phyloP scores from a whole-genome alignment of 2,888 invertebrate species.

The Philhelius pedissequus region DNA sequence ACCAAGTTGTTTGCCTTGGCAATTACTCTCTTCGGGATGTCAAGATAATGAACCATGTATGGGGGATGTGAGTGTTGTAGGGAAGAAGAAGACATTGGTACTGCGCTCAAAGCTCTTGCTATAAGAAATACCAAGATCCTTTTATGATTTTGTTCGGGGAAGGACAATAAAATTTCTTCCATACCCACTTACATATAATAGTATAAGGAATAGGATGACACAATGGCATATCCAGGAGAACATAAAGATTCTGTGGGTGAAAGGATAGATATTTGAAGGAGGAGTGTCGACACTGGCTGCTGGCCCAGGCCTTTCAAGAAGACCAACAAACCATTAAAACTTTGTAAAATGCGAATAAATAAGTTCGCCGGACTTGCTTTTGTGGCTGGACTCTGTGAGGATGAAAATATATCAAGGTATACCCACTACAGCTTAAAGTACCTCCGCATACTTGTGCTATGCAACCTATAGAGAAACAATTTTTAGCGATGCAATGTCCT shows the following conservation, averaged over 20 bases:
- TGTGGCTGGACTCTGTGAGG: constrained; percentile 29
- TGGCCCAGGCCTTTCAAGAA: constrained; percentile 26
- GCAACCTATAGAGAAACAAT: constrained; percentile 12
- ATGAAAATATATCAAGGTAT: constrained; percentile 49
- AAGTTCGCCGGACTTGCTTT: constrained; percentile 50
- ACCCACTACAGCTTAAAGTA: constrained; percentile 43
- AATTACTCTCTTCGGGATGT: constrained; percentile 47
- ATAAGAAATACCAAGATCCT: neutral
- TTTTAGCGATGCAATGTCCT: constrained; percentile 50
- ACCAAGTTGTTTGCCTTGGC: constrained; percentile 39
- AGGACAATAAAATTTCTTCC: constrained; percentile 21
- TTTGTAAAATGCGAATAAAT: constrained; percentile 65
- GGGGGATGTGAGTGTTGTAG: neutral
- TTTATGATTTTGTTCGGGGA: constrained; percentile 22
- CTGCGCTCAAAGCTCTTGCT: no score
- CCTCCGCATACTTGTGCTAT: constrained; percentile 30
- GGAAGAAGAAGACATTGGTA: neutral
- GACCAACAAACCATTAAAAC: constrained; percentile 67
- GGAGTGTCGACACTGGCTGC: neutral
- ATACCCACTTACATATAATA: neutral
- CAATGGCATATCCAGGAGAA: constrained; percentile 16
- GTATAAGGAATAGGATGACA: neutral
- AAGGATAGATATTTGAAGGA: neutral
- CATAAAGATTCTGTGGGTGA: neutral
- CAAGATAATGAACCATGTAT: constrained; percentile 57